phyloP scores from a whole-genome alignment of 2,113 vertebrate species.

The Osmerus eperlanus region DNA sequence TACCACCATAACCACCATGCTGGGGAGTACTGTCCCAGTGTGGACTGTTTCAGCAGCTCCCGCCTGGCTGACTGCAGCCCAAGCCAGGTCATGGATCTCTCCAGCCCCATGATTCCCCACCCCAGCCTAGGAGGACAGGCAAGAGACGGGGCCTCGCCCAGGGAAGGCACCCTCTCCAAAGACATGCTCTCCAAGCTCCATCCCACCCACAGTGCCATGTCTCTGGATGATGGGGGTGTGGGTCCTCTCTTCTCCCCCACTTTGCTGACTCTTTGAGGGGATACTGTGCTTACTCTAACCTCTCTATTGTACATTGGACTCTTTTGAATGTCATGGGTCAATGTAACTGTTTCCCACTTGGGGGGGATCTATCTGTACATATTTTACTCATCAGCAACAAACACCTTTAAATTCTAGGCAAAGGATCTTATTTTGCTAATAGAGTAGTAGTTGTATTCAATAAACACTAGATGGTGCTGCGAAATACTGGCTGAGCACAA shows the following conservation, averaged over 20 bases:
- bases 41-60: slow-evolving; percentile 79
- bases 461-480: slow-evolving; percentile 7
- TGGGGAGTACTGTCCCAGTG: slow-evolving; percentile 66
- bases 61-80: slow-evolving; percentile 79
- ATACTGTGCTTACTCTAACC: not conserved
- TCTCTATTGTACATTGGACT: too few species aligned
- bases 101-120: slow-evolving; percentile 76
- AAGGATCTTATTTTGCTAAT: not conserved
- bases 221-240: slow-evolving; percentile 74
- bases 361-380: too few species aligned
- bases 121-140: slow-evolving; percentile 79
- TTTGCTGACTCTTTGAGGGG: slow-evolving; percentile 75
- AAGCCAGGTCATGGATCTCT: slow-evolving; percentile 74
- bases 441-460: not conserved
- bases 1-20: slow-evolving; percentile 65
- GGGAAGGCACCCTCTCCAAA: slow-evolving; percentile 14
- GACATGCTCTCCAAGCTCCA: slow-evolving; percentile 70
- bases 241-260: slow-evolving; percentile 84
- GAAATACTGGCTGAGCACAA: not conserved
- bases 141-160: slow-evolving; percentile 64
- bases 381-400: too few species aligned
- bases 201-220: slow-evolving; percentile 76
- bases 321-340: too few species aligned
- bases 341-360: too few species aligned
- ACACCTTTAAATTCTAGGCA: too few species aligned